Percentiles rank a stretch among this genome's conserved stretches.
Evolutionary conservation across 2,113 vertebrate genomes (phyloP).

Genomic region (Condylura cristata): DNA sequence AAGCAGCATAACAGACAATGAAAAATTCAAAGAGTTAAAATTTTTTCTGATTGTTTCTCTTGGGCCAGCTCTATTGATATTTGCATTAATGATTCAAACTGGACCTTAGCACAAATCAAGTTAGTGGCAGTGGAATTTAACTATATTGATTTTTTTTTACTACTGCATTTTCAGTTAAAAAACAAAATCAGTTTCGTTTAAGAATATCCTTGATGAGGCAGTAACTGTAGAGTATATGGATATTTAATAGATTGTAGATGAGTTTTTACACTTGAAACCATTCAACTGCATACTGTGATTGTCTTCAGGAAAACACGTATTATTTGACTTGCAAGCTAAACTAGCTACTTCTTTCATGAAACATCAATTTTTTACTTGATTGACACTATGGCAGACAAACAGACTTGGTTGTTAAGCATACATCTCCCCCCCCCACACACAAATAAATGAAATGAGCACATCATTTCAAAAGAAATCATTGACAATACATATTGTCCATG

Average conservation of each 20-base stretch:
- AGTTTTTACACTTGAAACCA: neutral
- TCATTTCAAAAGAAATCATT: conserved; percentile 38
- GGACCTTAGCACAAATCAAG: neutral
- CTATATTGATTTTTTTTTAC: neutral
- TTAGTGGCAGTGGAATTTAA: neutral
- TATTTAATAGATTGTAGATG: conserved; percentile 20
- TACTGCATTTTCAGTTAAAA: neutral
- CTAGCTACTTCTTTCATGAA: neutral
- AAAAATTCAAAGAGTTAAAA: conserved; percentile 18
- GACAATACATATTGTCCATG: neutral
- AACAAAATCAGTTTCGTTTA: neutral
- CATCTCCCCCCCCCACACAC: neutral
- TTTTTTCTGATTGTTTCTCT: neutral
- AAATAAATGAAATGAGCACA: conserved; percentile 34
- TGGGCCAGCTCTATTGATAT: neutral
- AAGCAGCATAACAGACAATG: conserved; percentile 2
- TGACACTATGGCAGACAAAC: conserved; percentile 44
- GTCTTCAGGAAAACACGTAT: conserved; percentile 21
- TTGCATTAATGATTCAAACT: conserved; percentile 23
- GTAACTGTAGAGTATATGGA: neutral
- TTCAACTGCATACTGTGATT: neutral
- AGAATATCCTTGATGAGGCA: neutral
- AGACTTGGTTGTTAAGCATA: neutral
- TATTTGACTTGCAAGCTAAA: neutral
- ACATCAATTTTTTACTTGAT: conserved; percentile 25